Evolutionary conservation across 2,888 invertebrate genomes (phyloP), one percentile per base, ranked within the genome.

Genomic region (Scaptomyza reducta): DNA sequence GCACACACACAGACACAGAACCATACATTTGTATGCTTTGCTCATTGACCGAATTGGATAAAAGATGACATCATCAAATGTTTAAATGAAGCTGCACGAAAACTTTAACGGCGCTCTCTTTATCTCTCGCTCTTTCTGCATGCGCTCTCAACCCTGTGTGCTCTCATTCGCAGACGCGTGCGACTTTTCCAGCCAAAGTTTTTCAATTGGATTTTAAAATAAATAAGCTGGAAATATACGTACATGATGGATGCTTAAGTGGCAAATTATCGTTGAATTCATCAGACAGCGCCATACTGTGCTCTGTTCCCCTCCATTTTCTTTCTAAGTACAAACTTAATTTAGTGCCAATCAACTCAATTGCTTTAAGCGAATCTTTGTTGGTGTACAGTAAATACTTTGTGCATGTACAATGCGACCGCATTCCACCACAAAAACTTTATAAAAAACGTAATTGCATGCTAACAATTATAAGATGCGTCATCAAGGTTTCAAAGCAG

Each of bases 121-220:
- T 53, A n/a, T 27, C 59, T 41, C 55, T 63, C 42, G 53, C 35
- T 45, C 29, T 51, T 45, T 41, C 44, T 47, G 49, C 31, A 33
- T 16, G 14, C 46, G 57, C 58, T 58, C 55, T 18, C 18, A 49
- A n/a, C 49, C 14, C 46, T 54, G 27, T 63, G 42, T 55, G 53
- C 54, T 58, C 49, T 67, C 68, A 77, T 67, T 84, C 86, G 72
- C 79, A 87, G 86, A 87, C 88, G 77, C 88, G 83, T 86, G 70
- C 67, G 86, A 82, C 83, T 83, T 82, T 78, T 73, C 62, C 78
- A 69, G 22, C 3, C 38, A 49, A 63, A 45, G 46, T 46, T 54
- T 70, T 56, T 38, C 59, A 56, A 29, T 53, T 42, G 49, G 25
- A 25, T 31, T 29, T 51, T 31, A 18, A 53, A 53, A 29, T 29